Conservation (phyloP, 2,888 invertebrate genomes). For the Germaria angustata region DNA sequence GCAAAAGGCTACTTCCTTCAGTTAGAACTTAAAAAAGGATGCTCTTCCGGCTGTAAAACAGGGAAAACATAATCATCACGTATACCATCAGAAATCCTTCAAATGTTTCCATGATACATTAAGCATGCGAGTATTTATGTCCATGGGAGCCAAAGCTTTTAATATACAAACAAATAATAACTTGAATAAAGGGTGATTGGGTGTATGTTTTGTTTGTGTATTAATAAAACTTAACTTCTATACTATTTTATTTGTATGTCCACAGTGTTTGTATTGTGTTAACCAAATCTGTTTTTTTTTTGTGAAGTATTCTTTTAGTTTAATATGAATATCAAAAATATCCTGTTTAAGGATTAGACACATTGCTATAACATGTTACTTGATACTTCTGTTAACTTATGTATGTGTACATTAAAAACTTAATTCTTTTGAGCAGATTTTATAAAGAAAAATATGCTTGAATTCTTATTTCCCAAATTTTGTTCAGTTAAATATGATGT, state of each 20-base stretch:
- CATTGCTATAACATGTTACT: not conserved
- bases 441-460: not conserved
- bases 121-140: no score
- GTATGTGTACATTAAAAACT: not conserved
- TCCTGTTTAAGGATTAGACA: not conserved
- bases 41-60: no score
- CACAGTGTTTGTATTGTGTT: not conserved
- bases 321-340: not conserved
- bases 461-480: not conserved
- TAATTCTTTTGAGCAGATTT: slow-evolving; percentile 2
- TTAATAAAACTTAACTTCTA: slow-evolving; percentile 28
- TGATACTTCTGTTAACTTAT: not conserved
- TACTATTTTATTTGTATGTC: slow-evolving; percentile 22
- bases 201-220: not conserved
- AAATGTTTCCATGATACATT: no score
- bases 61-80: no score
- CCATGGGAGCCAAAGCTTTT: not conserved
- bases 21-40: no score
- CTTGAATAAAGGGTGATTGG: no score
- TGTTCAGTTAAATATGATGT: no score
- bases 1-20: no score
- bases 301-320: not conserved
- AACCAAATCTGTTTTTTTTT: not conserved
- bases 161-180: slow-evolving; percentile 18
- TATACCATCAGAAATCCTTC: no score